Percentiles rank a stretch among this genome's conserved stretches.
Conservation (phyloP, 2,113 vertebrate genomes). For the Arenaria interpres region DNA sequence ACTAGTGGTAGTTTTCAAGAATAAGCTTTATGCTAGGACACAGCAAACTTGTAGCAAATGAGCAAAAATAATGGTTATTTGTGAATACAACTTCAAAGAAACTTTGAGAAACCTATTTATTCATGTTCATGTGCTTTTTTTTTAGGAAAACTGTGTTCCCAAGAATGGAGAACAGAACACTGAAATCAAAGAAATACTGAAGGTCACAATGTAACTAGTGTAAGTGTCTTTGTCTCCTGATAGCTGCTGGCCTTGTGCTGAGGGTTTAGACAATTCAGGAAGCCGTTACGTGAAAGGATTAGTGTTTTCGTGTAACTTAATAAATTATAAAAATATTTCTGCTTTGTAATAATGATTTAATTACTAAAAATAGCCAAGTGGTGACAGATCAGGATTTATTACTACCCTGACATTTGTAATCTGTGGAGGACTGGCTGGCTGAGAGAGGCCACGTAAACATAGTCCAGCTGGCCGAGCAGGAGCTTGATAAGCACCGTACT, state of each 20-base stretch:
- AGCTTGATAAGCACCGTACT: no score
- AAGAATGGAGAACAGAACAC: not conserved
- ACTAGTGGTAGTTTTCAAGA: not conserved
- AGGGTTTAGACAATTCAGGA: not conserved
- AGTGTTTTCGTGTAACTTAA: not conserved
- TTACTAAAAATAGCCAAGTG: not conserved
- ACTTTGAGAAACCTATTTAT: not conserved
- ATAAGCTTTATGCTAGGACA: not conserved
- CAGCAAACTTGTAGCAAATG: not conserved
- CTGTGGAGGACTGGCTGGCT: no score
- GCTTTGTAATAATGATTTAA: not conserved
- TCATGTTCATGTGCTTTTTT: not conserved
- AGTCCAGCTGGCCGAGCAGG: no score
- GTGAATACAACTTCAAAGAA: not conserved
- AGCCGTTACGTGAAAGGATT: not conserved
- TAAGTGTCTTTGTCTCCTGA: not conserved
- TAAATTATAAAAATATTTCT: constrained; percentile 21
- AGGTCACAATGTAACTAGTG: not conserved
- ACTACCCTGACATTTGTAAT: not conserved
- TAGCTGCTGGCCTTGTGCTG: not conserved
- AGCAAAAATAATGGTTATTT: not conserved
- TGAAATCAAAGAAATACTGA: not conserved
- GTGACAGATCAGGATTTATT: constrained; percentile 12
- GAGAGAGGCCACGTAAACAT: no score
- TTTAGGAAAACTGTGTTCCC: not conserved